Conservation (phyloP, 2,113 vertebrate genomes). For the Pelodiscus sinensis region DNA sequence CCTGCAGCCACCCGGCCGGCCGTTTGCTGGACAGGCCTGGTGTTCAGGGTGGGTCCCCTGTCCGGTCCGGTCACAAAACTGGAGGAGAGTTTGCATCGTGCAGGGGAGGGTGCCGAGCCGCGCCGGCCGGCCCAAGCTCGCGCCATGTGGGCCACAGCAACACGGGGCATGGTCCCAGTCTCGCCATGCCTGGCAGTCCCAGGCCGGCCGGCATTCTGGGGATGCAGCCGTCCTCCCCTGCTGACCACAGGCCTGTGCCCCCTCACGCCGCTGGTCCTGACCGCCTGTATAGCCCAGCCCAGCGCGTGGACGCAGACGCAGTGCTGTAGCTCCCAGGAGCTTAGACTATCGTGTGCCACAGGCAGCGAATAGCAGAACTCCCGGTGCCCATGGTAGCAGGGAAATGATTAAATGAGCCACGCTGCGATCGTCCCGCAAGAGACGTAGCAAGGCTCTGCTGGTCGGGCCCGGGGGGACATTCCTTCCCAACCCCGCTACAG, state of each 20-base stretch:
- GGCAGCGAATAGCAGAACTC: neutral
- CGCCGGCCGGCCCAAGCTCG: neutral
- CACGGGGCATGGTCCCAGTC: no score
- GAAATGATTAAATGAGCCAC: neutral
- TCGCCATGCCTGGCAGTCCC: neutral
- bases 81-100: neutral
- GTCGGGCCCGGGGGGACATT: neutral
- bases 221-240: neutral
- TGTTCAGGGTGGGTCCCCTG: neutral
- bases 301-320: neutral
- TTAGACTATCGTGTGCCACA: neutral
- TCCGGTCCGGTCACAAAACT: neutral
- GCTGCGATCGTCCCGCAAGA: neutral
- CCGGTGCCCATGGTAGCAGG: neutral
- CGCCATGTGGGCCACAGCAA: neutral
- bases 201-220: neutral
- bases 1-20: neutral
- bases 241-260: no score
- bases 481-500: neutral
- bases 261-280: neutral
- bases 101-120: neutral
- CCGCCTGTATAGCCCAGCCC: neutral
- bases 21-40: neutral
- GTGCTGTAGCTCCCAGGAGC: neutral
- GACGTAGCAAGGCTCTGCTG: neutral